Evolutionary conservation across 2,888 invertebrate species (phyloP).

Genomic region (Corythucha ciliata): DNA sequence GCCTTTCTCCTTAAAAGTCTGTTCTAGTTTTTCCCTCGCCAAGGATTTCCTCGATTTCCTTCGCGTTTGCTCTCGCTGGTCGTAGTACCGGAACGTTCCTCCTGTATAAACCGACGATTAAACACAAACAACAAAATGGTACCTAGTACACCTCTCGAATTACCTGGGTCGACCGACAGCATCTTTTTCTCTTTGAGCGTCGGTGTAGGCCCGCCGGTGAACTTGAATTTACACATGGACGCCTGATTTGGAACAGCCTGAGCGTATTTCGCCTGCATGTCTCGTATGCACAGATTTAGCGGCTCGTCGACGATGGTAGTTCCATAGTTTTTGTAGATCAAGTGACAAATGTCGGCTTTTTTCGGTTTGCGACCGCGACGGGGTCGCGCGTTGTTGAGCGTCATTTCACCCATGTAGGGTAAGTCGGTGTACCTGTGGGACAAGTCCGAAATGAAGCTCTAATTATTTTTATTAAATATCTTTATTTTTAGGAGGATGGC

Average conservation of each 20-base stretch:
- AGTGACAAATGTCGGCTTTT: constrained; percentile 82
- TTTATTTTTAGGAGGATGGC: too few relatives aligned
- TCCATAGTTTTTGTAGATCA: constrained; percentile 85
- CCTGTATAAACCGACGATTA: constrained; percentile 43
- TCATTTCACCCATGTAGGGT: constrained; percentile 89
- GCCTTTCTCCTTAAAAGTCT: constrained; percentile 86
- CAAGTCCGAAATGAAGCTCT: constrained; percentile 18
- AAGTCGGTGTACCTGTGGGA: constrained; percentile 58
- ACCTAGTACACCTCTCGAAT: not conserved
- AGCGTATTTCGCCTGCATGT: constrained; percentile 46
- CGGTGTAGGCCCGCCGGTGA: constrained; percentile 83
- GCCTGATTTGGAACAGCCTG: constrained; percentile 44
- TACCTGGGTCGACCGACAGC: constrained; percentile 64
- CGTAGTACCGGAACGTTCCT: constrained; percentile 79
- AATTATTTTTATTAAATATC: too few relatives aligned
- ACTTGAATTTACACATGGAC: constrained; percentile 87
- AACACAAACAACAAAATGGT: not conserved
- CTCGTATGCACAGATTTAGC: constrained; percentile 71
- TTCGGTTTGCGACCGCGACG: constrained; percentile 80
- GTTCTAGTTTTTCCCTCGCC: constrained; percentile 77
- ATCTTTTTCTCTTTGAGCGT: constrained; percentile 84
- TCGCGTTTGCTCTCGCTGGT: constrained; percentile 55
- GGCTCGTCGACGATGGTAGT: constrained; percentile 70
- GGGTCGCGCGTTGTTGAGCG: constrained; percentile 77
- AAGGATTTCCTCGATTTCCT: constrained; percentile 72